Percentiles rank a stretch among this genome's conserved stretches.
These are phyloP conservation scores for Lates japonicus DNA, from an alignment of 2,797 vertebrate genomes.

Conservation along the genomic window DNA sequence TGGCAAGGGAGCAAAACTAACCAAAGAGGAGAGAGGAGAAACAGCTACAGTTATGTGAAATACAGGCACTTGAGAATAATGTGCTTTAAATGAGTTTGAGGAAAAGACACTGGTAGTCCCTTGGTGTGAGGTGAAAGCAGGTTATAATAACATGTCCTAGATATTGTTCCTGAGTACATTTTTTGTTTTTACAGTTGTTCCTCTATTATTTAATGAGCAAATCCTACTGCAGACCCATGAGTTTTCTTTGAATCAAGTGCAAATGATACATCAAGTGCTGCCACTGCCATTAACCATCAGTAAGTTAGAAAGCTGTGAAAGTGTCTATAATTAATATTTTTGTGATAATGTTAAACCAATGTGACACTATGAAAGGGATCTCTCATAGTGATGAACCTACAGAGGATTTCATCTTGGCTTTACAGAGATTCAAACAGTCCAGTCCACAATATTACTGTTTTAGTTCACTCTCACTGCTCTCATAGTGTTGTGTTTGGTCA, in stretches of 20 bases:
- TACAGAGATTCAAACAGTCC: background rate
- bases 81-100: slow-evolving; percentile 50
- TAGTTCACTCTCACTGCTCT: background rate
- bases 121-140: slow-evolving; percentile 28
- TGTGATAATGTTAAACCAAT: too few relatives aligned
- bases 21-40: slow-evolving; percentile 2
- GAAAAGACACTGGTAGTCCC: slow-evolving; percentile 7
- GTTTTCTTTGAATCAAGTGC: background rate
- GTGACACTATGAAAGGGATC: background rate
- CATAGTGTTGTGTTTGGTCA: background rate
- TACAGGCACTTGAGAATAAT: slow-evolving; percentile 39
- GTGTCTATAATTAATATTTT: background rate
- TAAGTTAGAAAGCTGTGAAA: background rate
- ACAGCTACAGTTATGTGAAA: slow-evolving; percentile 16
- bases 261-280: background rate
- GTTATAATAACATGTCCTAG: slow-evolving; percentile 27
- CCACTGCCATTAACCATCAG: background rate
- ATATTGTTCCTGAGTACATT: slow-evolving; percentile 17
- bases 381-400: background rate
- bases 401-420: background rate
- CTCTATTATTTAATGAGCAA: slow-evolving; percentile 9
- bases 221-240: background rate
- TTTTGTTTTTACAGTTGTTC: background rate
- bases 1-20: slow-evolving; percentile 32
- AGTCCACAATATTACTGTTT: background rate